Evolutionary conservation across 2,888 invertebrate species (phyloP).

Genomic region (Plebejus anna): DNA sequence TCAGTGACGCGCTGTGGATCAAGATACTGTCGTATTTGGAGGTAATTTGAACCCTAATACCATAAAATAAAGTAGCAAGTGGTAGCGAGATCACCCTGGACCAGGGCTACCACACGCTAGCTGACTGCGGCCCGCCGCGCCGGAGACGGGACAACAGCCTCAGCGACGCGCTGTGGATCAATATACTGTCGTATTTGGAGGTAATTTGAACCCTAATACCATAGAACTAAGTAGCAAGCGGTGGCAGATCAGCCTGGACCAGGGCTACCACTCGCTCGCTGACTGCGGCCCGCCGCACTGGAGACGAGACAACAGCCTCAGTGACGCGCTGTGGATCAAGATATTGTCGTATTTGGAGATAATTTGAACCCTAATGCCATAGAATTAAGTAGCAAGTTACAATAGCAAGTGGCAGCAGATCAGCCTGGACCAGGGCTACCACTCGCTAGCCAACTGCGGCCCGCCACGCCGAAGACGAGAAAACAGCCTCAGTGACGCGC

Average conservation of each 20-base stretch:
- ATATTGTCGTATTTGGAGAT: conserved; percentile 69
- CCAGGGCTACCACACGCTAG: conserved; percentile 80
- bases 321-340: conserved; percentile 67
- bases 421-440: conserved; percentile 44
- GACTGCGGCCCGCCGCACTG: conserved; percentile 80
- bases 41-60: conserved; percentile 42
- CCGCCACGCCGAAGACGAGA: conserved; percentile 63
- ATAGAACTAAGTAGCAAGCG: no score
- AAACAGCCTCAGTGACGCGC: conserved; percentile 62
- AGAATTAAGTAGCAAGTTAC: no score
- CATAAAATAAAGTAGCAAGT: no score
- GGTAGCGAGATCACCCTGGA: no score
- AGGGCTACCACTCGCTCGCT: conserved; percentile 90
- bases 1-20: conserved; percentile 67
- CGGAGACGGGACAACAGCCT: conserved; percentile 62
- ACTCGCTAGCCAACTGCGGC: conserved; percentile 86
- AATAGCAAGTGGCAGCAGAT: no score
- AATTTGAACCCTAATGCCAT: background rate
- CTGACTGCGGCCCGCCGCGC: conserved; percentile 81
- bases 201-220: no score
- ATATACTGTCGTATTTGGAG: conserved; percentile 56
- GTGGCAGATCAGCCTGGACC: conserved; percentile 88
- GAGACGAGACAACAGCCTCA: conserved; percentile 61
- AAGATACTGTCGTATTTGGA: conserved; percentile 67
- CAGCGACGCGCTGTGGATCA: conserved; percentile 67